phyloP scores from a whole-genome alignment of 2,113 vertebrate species.

The Carlito syrichta region DNA sequence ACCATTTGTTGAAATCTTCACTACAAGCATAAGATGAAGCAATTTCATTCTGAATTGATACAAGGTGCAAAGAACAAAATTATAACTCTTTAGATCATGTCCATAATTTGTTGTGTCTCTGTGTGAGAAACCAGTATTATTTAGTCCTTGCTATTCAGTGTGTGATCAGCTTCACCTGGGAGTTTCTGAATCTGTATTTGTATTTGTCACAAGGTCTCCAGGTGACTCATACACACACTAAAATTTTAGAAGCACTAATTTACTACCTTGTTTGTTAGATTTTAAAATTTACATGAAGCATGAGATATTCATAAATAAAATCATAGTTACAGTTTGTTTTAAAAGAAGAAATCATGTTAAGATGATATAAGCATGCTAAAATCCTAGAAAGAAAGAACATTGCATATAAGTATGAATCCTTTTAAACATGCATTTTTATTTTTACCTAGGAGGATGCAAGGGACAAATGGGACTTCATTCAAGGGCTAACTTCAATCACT shows the following conservation, averaged over 20 bases:
- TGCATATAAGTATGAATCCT: neutral
- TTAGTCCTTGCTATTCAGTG: neutral
- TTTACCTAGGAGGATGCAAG: constrained; percentile 30
- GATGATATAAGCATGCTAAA: neutral
- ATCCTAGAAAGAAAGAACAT: neutral
- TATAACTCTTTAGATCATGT: neutral
- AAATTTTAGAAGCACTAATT: neutral
- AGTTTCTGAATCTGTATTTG: too few relatives aligned
- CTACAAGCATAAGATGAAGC: neutral
- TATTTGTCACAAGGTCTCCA: neutral
- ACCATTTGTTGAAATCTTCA: neutral
- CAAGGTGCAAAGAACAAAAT: neutral
- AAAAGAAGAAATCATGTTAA: constrained; percentile 1
- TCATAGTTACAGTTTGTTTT: constrained; percentile 20
- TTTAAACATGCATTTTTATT: constrained; percentile 56
- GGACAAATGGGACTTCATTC: constrained; percentile 15
- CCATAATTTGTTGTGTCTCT: neutral
- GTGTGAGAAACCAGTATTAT: neutral
- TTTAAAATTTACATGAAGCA: neutral
- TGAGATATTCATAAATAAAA: neutral
- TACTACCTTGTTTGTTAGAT: neutral
- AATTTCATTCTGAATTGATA: constrained; percentile 18
- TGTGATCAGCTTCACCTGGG: neutral
- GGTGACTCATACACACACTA: neutral
- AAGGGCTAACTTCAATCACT: neutral